These are phyloP conservation scores for Heliconius ethilla DNA, from an alignment of 2,888 invertebrate genomes.

Conservation along the genomic window DNA sequence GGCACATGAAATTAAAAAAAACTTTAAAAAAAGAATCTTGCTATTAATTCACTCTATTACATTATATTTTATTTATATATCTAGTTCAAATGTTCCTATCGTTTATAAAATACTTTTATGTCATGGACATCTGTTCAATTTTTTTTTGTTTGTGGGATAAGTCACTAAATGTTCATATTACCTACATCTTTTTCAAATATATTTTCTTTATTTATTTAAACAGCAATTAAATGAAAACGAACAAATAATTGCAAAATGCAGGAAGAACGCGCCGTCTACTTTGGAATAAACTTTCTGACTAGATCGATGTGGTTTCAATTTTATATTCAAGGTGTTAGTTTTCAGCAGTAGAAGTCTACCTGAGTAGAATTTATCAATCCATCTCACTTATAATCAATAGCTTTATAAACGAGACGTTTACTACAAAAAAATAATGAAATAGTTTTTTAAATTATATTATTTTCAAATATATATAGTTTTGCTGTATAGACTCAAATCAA, in stretches of 20 bases:
- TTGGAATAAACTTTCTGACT: neutral
- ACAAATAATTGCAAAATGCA: neutral
- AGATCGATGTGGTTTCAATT: slow-evolving; percentile 5
- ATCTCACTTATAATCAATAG: slow-evolving; percentile 31
- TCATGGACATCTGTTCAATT: too few species aligned
- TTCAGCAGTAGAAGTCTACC: slow-evolving; percentile 12
- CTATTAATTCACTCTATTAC: too few species aligned
- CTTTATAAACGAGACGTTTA: slow-evolving; percentile 23
- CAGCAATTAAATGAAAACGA: too few species aligned
- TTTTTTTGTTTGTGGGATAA: too few species aligned
- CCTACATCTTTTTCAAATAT: neutral
- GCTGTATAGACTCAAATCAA: too few species aligned
- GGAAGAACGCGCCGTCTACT: neutral
- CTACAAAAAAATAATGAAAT: neutral
- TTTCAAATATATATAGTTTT: neutral
- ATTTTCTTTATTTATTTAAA: neutral
- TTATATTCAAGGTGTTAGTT: slow-evolving; percentile 21
- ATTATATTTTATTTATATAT: neutral
- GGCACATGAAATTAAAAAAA: neutral
- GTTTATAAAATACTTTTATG: too few species aligned
- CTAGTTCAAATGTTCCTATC: too few species aligned
- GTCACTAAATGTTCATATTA: too few species aligned
- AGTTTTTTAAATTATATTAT: neutral
- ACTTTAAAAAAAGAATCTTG: too few species aligned
- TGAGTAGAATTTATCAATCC: slow-evolving; percentile 35